Evolutionary conservation across 1,140 invertebrate genomes (phyloP), one percentile per base, ranked within the genome.

Genomic region (Delia radicum): DNA sequence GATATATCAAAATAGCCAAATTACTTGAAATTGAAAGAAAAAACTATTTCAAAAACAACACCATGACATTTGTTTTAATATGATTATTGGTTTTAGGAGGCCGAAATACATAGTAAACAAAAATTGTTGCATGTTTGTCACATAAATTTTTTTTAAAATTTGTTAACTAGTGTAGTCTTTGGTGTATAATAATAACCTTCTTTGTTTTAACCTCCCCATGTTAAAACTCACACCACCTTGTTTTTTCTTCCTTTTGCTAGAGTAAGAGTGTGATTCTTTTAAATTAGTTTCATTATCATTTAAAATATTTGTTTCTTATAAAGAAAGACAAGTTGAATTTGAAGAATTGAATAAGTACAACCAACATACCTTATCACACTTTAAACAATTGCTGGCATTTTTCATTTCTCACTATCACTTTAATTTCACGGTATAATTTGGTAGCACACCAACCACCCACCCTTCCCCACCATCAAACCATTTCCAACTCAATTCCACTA

Each of bases 261-360:
- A n/a, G 37, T 42, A 42, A 37, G 48, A 12, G 29, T 75, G 42
- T 69, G 74, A 75, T 69, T 75, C 46, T 62, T 67, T 75, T 63
- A 75, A 75, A 75, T 69, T 75, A 75, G 74, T 75, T 67, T 75
- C 62, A 69, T 75, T 75, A 75, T 75, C 74, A 75, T 75, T 75
- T 69, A 46, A 75, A 75, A 69, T 75, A 63, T 21, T 37, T n/a
- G n/a, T n/a, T n/a, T n/a, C n/a, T n/a, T n/a, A n/a, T n/a, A n/a
- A 55, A 55, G 48, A 55, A 55, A 55, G 8, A 55, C 48, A n/a
- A 55, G 48, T 55, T 55, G 18, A 55, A 69, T 37, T 37, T 42
- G 12, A 75, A 63, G 63, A 21, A 55, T n/a, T n/a, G n/a, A 42
- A 75, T 75, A 63, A 67, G 31, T 69, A 67, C 13, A 31, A 63